A percentile compares a stretch with the other conserved stretches of the same genome.
Conservation (phyloP, 1,140 invertebrate species). For the Agrilus planipennis region DNA sequence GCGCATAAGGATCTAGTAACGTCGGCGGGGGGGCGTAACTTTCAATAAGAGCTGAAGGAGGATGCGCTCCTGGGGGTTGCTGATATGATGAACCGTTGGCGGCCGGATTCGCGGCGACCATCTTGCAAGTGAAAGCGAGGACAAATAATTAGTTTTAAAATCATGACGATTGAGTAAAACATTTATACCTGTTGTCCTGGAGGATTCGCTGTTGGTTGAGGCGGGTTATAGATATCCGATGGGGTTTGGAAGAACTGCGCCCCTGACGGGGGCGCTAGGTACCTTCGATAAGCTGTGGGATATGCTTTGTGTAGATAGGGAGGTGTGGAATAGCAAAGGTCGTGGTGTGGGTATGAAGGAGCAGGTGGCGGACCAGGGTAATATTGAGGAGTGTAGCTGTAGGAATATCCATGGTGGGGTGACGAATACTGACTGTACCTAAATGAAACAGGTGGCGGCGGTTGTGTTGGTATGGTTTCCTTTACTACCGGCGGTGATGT, state of each 20-base stretch:
- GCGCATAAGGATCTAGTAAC: slow-evolving; percentile 38
- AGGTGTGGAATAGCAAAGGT: slow-evolving; percentile 29
- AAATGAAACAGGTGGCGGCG: slow-evolving; percentile 16
- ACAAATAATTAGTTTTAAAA: neutral
- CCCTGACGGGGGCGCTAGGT: slow-evolving; percentile 13
- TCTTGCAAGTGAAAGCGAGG: slow-evolving; percentile 12
- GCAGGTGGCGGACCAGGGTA: slow-evolving; percentile 33
- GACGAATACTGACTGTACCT: slow-evolving; percentile 22
- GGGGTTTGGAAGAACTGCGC: slow-evolving; percentile 29
- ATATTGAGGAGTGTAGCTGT: slow-evolving; percentile 42
- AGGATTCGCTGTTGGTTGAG: slow-evolving; percentile 16
- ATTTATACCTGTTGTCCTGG: slow-evolving; percentile 29
- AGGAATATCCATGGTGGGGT: slow-evolving; percentile 20
- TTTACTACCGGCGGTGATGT: slow-evolving; percentile 30
- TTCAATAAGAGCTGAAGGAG: slow-evolving; percentile 33
- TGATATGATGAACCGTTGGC: slow-evolving; percentile 25
- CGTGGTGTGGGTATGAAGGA: slow-evolving; percentile 28
- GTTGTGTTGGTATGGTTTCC: slow-evolving; percentile 17
- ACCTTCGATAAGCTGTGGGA: slow-evolving; percentile 20
- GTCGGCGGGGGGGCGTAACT: slow-evolving; percentile 36
- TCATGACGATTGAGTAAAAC: neutral
- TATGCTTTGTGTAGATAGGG: slow-evolving; percentile 17
- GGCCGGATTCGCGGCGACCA: slow-evolving; percentile 30
- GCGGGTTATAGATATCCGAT: slow-evolving; percentile 24
- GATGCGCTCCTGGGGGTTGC: slow-evolving; percentile 18